Conservation (phyloP, 2,113 vertebrate species). For the Petaurus breviceps region DNA sequence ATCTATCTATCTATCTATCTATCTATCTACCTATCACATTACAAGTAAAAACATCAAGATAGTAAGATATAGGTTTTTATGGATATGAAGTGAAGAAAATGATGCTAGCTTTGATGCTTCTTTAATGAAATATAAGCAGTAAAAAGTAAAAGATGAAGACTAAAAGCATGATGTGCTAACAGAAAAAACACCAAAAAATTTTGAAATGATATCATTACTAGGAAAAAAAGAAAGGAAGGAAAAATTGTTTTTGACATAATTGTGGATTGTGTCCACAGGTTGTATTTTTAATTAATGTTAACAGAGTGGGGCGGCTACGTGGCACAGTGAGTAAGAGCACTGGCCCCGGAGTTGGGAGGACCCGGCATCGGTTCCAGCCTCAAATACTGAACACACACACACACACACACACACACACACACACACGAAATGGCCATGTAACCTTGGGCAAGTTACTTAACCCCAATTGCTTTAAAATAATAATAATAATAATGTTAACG, state of each 20-base stretch:
- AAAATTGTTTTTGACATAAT: conserved; percentile 44
- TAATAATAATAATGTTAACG: not conserved
- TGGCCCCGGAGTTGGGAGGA: too few relatives aligned
- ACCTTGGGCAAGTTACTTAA: too few relatives aligned
- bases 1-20: not conserved
- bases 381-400: too few relatives aligned
- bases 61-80: not conserved
- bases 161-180: conserved; percentile 21
- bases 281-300: not conserved
- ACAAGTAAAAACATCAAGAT: not conserved
- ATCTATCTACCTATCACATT: conserved; percentile 2
- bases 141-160: conserved; percentile 35
- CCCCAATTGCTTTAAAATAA: too few relatives aligned
- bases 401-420: too few relatives aligned
- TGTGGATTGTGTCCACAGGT: not conserved
- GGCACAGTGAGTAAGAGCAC: too few relatives aligned
- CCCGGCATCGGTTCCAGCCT: too few relatives aligned
- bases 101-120: not conserved
- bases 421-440: too few relatives aligned
- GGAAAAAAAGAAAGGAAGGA: not conserved
- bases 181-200: conserved; percentile 39
- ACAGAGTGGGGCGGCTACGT: too few relatives aligned
- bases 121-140: conserved; percentile 24
- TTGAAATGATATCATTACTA: conserved; percentile 42
- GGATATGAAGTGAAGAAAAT: conserved; percentile 37